Base-by-base conservation (phyloP, 2,797 vertebrate species). In the Salmo trutta region DNA sequence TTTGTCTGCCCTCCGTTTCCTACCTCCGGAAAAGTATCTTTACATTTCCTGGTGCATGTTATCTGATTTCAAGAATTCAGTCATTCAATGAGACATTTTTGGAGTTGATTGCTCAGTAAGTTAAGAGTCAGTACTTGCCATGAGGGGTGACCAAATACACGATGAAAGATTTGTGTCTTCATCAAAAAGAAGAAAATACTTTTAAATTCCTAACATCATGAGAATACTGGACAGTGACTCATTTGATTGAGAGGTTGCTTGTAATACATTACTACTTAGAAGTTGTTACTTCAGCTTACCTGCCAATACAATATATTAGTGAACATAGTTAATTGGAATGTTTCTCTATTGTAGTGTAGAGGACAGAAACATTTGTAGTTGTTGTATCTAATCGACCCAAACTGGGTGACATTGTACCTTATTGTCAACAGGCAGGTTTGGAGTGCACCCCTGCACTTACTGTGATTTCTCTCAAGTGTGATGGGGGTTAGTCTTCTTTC, bases 41-140 rank as follows among this genome's bases (percentile, higher is more conserved):
- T 79, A 51, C 81, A 54, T 76, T 82, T 85, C 82, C 67, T 71
- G 81, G 21, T 21, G 29, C 4, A 17, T 47, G 75, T 81, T 83
- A 84, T 88, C 85, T 77, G 66, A 85, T 88, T 88, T 76, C 68
- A 83, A 74, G 53, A 82, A 83, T 85, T 77, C 51, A 31, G 72
- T 86, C 41, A 84, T 88, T 87, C 86, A 81, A 77, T 88, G 70
- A 81, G 81, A 86, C 85, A 85, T 83, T 27, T 86, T 88, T 85
- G 33, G 84, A 84, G 90, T 79, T 64, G 81, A 83, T 84, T 78
- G 68, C 71, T 82, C 70, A 19, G 24, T 81, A 75, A 82, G 73
- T 87, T 84, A 72, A 85, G 80, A 82, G 75, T 21, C 69, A 65
- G 65, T 76, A 59, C 17, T 76, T 70, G 66, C 77, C 66, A 82